Base-by-base conservation (phyloP, 2,888 invertebrate genomes). In the Hololepta plana region DNA sequence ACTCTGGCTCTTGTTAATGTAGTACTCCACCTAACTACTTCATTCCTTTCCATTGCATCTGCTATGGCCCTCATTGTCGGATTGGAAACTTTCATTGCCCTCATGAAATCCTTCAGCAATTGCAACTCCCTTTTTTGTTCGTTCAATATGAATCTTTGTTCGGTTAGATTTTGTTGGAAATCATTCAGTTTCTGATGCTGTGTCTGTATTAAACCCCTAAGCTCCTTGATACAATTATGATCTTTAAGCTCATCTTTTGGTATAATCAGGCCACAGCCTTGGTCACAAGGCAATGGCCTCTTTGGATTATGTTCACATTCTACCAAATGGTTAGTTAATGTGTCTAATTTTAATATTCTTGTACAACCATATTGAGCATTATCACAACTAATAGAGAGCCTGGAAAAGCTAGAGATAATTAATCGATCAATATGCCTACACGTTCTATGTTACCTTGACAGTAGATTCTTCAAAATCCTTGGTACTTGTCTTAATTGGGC, bases 281-380 rank as follows among this genome's bases (percentile, higher is more conserved):
- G 75, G 44, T 90, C 90, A 53, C 93, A 95, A 19, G 81, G 79
- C 45, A 90, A 70, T 9, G 90, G 90, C 45, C 88, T 67, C 55
- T 91, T 91, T 0, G 93, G 93, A 57, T 95, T 95, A 50, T 72
- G 80, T 56, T 80, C 80, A 60, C 95, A 95, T 55, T 91, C 91
- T 47, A 76, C 73, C 41, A 90, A 57, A 57, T 95, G 93, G 12
- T 73, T 62, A n/a, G 71, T 60, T 37, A 93, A 57, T 6, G 73
- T 67, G 51, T 95, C 93, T 41, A 95, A 60, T 57, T 91, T 91
- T 28, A 93, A 61, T 12, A 85, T 66, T 27, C 72, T 62, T 34
- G 70, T 70, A 51, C 93, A 95, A 33, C 93, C 91, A 52, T 82
- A 79, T 11, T 70, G 64, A 31, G 75, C 71, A 57, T 93, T 91